phyloP scores from a whole-genome alignment of 2,113 vertebrate genomes.

The Aptenodytes forsteri region DNA sequence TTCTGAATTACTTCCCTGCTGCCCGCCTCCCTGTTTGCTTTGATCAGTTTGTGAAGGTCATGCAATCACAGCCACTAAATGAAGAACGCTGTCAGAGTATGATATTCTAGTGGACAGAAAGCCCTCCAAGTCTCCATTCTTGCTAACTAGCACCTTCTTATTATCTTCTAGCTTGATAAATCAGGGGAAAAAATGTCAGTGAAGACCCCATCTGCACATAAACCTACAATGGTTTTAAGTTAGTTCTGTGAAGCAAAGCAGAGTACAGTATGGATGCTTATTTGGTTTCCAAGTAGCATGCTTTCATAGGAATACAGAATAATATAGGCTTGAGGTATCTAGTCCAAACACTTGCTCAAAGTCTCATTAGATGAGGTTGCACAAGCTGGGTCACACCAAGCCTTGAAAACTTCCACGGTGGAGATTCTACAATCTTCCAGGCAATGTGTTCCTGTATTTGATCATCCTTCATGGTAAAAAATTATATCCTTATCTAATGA shows the following conservation, averaged over 20 bases:
- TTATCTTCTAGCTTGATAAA: not conserved
- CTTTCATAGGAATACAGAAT: not conserved
- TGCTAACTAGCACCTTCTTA: not conserved
- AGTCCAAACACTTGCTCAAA: not conserved
- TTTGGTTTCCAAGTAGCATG: not conserved
- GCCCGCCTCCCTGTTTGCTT: not conserved
- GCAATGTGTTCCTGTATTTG: not conserved
- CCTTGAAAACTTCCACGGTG: not conserved
- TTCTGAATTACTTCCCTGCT: not conserved
- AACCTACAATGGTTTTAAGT: not conserved
- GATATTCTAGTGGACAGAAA: not conserved
- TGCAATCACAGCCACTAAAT: not conserved
- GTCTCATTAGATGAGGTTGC: not conserved
- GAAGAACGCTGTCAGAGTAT: rapidly evolving
- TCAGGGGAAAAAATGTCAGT: rapidly evolving
- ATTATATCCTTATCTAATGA: not conserved
- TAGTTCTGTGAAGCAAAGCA: not conserved
- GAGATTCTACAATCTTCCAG: not conserved
- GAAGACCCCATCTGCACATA: not conserved
- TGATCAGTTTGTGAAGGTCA: not conserved
- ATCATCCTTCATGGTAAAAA: not conserved
- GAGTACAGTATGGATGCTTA: not conserved
- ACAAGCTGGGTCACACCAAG: not conserved
- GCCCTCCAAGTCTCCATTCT: not conserved
- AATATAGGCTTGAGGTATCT: not conserved